Evolutionary conservation across 2,888 invertebrate genomes (phyloP).

Genomic region (Apomyelois bistriatella): DNA sequence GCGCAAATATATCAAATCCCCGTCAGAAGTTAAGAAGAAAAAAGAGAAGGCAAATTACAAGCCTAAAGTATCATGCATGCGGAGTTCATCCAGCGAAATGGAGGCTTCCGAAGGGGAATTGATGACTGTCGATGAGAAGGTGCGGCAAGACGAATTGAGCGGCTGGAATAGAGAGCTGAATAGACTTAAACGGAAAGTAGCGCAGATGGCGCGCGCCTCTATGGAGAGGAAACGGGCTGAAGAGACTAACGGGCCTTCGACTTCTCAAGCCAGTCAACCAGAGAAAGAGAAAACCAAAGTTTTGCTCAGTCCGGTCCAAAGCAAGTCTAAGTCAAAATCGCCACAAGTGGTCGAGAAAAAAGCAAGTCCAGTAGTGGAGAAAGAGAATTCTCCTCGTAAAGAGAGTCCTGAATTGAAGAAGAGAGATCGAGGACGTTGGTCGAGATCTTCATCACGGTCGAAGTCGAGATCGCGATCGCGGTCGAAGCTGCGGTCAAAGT

Average conservation of each 20-base stretch:
- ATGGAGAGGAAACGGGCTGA: constrained; percentile 44
- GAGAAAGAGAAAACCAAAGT: constrained; percentile 16
- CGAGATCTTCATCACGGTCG: constrained; percentile 48
- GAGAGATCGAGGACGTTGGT: constrained; percentile 45
- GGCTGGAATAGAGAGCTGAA: constrained; percentile 78
- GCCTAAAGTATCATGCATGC: constrained; percentile 75
- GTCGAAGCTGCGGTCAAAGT: constrained; percentile 34
- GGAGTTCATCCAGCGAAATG: constrained; percentile 81
- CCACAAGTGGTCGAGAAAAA: constrained; percentile 23
- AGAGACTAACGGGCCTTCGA: constrained; percentile 45
- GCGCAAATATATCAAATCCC: constrained; percentile 69
- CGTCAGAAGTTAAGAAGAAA: constrained; percentile 57
- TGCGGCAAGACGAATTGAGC: constrained; percentile 79
- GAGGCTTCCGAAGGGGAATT: constrained; percentile 79
- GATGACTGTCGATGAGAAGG: constrained; percentile 68
- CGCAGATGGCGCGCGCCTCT: constrained; percentile 84
- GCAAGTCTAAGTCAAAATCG: constrained; percentile 8
- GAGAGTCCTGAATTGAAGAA: constrained; percentile 35
- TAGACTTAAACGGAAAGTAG: constrained; percentile 83
- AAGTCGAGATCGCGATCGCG: constrained; percentile 29
- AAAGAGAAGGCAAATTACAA: constrained; percentile 52
- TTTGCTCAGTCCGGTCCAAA: constrained; percentile 3
- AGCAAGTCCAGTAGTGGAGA: constrained; percentile 22
- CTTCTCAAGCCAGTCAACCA: constrained; percentile 32
- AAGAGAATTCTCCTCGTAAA: constrained; percentile 23